Evolutionary conservation across 1,140 invertebrate species (phyloP).

Genomic region (Saccostrea echinata): DNA sequence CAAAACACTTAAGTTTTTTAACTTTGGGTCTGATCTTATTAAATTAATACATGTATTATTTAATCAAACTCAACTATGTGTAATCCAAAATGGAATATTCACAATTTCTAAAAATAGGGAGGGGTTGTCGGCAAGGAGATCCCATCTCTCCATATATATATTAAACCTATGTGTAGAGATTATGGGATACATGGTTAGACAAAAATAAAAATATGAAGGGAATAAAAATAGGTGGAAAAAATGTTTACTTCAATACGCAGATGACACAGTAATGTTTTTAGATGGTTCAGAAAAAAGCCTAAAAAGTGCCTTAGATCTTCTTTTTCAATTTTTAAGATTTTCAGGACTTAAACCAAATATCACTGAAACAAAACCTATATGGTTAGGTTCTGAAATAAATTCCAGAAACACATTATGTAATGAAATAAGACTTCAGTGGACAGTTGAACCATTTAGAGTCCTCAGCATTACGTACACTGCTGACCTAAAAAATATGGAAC

Average conservation of each 20-base stretch:
- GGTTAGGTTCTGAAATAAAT: not conserved
- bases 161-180: no score
- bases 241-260: not conserved
- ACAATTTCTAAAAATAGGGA: slow-evolving; percentile 11
- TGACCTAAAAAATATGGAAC: not conserved
- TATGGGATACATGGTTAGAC: no score
- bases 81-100: no score
- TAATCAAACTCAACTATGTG: no score
- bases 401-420: not conserved
- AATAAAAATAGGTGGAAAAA: not conserved
- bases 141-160: slow-evolving; percentile 45
- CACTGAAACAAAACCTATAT: not conserved
- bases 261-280: no score
- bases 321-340: no score
- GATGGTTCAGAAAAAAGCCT: no score
- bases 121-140: slow-evolving; percentile 53
- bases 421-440: not conserved
- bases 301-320: no score
- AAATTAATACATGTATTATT: no score
- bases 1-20: no score
- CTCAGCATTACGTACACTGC: not conserved
- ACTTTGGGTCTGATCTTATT: no score
- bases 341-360: no score
- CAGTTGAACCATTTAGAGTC: not conserved
- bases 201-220: slow-evolving; percentile 48